Percentiles rank a stretch among this genome's conserved stretches.
phyloP scores from a whole-genome alignment of 2,888 invertebrate species.

The Anorthoa munda region DNA sequence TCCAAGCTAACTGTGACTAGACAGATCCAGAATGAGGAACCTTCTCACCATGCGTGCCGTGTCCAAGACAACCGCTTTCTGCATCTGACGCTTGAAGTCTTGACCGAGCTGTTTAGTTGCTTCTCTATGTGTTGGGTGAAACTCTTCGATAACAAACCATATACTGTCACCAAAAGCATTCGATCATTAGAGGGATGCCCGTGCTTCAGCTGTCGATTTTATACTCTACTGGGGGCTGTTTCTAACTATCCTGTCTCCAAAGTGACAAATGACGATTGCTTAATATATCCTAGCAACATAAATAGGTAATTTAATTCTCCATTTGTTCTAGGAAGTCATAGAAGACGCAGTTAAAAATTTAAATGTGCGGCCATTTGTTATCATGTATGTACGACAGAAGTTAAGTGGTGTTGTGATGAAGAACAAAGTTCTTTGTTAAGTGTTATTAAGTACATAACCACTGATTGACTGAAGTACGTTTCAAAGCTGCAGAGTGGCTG shows the following conservation, averaged over 20 bases:
- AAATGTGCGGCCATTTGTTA: slow-evolving; percentile 25
- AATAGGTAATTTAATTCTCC: background rate
- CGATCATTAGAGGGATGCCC: background rate
- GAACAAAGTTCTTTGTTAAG: slow-evolving; percentile 1
- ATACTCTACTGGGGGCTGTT: background rate
- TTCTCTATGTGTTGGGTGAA: background rate
- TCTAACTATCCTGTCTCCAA: background rate
- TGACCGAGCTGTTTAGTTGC: background rate
- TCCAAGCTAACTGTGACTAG: background rate
- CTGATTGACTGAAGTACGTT: background rate
- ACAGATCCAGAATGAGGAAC: background rate
- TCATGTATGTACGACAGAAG: background rate
- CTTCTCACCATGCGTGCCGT: background rate
- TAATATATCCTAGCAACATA: background rate
- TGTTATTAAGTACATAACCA: too few species aligned
- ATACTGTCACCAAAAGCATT: background rate
- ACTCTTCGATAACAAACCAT: background rate
- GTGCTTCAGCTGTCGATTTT: background rate
- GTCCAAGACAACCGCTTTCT: background rate
- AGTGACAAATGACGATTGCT: slow-evolving; percentile 5
- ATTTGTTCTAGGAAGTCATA: slow-evolving; percentile 22
- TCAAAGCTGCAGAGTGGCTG: background rate
- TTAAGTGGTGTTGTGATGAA: slow-evolving; percentile 1
- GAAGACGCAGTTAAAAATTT: slow-evolving; percentile 9
- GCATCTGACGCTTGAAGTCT: background rate